These are phyloP conservation scores for Thyatira batis DNA, from an alignment of 2,888 invertebrate genomes.

Conservation along the genomic window DNA sequence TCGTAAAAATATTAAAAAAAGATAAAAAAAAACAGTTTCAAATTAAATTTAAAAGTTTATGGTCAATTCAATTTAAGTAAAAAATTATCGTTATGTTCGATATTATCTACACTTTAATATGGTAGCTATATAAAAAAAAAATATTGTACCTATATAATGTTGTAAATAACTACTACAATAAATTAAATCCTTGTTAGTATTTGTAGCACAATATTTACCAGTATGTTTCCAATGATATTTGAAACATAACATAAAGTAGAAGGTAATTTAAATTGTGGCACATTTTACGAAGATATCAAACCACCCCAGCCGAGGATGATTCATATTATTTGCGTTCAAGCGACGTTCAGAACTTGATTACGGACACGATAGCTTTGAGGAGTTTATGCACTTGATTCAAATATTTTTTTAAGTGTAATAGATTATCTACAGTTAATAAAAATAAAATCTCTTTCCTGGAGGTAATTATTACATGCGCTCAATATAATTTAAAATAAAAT, in stretches of 20 bases:
- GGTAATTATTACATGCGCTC: too few relatives aligned
- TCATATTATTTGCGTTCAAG: conserved; percentile 45
- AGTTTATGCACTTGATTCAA: conserved; percentile 21
- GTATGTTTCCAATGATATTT: background rate
- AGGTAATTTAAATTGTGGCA: conserved; percentile 26
- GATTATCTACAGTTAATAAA: background rate
- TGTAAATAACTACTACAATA: too few relatives aligned
- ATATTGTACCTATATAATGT: background rate
- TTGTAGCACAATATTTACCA: background rate
- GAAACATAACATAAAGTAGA: background rate
- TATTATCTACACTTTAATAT: too few relatives aligned
- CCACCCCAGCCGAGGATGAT: conserved; percentile 30
- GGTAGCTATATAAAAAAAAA: background rate
- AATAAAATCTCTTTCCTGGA: too few relatives aligned
- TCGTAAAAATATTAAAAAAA: too few relatives aligned
- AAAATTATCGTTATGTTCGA: too few relatives aligned
- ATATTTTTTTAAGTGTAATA: background rate
- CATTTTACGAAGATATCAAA: conserved; percentile 27
- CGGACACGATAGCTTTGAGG: conserved; percentile 13
- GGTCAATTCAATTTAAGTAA: too few relatives aligned
- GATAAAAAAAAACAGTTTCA: too few relatives aligned
- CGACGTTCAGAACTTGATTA: conserved; percentile 47
- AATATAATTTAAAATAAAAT: too few relatives aligned
- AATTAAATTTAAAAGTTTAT: too few relatives aligned
- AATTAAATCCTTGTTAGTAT: background rate